A percentile compares a stretch with the other conserved stretches of the same genome.
These are phyloP conservation scores for Siniperca obscura DNA, from an alignment of 2,797 vertebrate species.

Conservation along the genomic window DNA sequence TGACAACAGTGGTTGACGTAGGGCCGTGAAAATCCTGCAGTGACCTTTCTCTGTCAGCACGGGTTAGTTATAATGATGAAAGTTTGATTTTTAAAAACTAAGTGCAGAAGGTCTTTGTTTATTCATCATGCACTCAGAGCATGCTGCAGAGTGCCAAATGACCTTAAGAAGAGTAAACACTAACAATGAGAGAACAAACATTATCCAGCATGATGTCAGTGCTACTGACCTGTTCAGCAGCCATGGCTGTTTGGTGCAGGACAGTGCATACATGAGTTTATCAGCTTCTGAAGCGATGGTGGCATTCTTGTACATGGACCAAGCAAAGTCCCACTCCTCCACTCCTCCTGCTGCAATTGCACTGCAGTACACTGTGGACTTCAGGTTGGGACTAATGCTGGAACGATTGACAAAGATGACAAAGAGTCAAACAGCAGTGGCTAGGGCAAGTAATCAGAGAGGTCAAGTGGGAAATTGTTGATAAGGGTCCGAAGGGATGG, in stretches of 20 bases:
- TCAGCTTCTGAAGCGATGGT: constrained; percentile 85
- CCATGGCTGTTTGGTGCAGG: constrained; percentile 88
- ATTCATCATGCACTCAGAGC: neutral
- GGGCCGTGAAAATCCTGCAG: neutral
- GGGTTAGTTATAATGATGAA: neutral
- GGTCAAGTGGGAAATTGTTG: neutral
- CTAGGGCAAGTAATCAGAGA: neutral
- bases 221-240: constrained; percentile 88
- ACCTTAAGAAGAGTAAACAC: neutral
- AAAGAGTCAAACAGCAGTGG: constrained; percentile 8
- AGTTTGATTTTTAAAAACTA: neutral
- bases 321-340: constrained; percentile 89
- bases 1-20: neutral
- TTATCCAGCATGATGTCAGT: neutral
- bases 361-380: constrained; percentile 88
- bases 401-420: neutral
- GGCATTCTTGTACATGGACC: constrained; percentile 81
- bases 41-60: neutral
- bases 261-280: constrained; percentile 86
- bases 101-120: neutral
- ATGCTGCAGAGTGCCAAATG: neutral
- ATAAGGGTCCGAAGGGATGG: neutral
- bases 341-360: constrained; percentile 84
- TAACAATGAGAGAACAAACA: neutral
- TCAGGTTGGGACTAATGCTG: constrained; percentile 90